These are phyloP conservation scores for Latheticus oryzae DNA, from an alignment of 2,888 invertebrate genomes.

Conservation along the genomic window DNA sequence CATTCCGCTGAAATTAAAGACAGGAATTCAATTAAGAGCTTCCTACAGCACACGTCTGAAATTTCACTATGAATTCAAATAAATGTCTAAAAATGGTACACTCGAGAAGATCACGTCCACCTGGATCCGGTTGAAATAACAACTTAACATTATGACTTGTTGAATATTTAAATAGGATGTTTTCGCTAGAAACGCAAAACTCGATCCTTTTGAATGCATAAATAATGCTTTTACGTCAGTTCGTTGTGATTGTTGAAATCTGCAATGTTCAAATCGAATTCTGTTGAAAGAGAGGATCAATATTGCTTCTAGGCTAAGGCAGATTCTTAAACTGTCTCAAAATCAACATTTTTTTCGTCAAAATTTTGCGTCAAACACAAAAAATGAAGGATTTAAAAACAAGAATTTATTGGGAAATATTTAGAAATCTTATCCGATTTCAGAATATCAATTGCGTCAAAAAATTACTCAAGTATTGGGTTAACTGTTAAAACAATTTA, in stretches of 20 bases:
- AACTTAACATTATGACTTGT: slow-evolving; percentile 13
- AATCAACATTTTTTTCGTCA: too few relatives aligned
- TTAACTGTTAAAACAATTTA: too few relatives aligned
- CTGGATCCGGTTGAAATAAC: slow-evolving; percentile 15
- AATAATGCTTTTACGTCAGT: slow-evolving; percentile 42
- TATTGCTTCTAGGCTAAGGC: too few relatives aligned
- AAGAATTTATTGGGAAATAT: too few relatives aligned
- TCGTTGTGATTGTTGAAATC: slow-evolving; percentile 29
- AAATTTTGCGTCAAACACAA: too few relatives aligned
- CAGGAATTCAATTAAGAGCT: slow-evolving; percentile 35
- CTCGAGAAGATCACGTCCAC: slow-evolving; percentile 19
- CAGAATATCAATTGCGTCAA: too few relatives aligned
- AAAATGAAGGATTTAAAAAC: too few relatives aligned
- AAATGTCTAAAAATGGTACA: slow-evolving; percentile 8
- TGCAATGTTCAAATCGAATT: slow-evolving; percentile 38
- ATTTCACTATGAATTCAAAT: slow-evolving; percentile 15
- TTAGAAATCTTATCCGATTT: too few relatives aligned
- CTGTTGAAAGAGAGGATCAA: slow-evolving; percentile 8
- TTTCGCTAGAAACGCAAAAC: slow-evolving; percentile 28
- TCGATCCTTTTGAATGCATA: slow-evolving; percentile 40
- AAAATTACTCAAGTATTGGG: too few relatives aligned
- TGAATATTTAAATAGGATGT: slow-evolving; percentile 40
- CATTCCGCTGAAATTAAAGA: slow-evolving; percentile 20
- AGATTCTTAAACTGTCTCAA: too few relatives aligned
- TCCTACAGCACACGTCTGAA: slow-evolving; percentile 13